Percentiles rank a stretch among this genome's conserved stretches.
Conservation (phyloP, 2,113 vertebrate species). For the Todiramphus chloris region DNA sequence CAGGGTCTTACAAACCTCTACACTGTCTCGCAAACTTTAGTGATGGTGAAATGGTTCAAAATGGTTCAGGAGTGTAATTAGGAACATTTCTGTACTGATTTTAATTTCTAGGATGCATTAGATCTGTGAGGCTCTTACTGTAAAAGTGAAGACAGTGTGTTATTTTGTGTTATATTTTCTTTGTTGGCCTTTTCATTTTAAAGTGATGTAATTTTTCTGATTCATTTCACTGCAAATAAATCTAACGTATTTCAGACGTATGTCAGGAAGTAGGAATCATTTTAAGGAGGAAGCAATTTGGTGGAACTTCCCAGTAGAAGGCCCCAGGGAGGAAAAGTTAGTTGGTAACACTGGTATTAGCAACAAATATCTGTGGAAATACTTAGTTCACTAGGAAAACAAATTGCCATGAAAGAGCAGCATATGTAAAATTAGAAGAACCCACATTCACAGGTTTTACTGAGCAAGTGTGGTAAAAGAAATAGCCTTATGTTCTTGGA, state of each 20-base stretch:
- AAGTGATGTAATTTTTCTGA: not conserved
- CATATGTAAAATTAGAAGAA: not conserved
- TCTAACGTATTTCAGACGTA: not conserved
- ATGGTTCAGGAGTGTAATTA: not conserved
- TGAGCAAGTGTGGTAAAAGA: not conserved
- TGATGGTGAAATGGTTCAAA: not conserved
- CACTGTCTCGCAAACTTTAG: not conserved
- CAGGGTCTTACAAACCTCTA: not conserved
- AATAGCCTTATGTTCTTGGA: not conserved
- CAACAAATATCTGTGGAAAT: not conserved
- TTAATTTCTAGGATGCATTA: not conserved
- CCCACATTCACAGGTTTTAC: not conserved
- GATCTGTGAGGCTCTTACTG: not conserved
- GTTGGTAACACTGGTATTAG: not conserved
- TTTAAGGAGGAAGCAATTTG: not conserved
- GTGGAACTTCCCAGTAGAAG: not conserved
- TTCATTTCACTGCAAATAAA: slow-evolving; percentile 2
- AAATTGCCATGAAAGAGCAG: not conserved
- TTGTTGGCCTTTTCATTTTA: slow-evolving; percentile 51
- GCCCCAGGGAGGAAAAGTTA: not conserved
- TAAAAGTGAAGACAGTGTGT: not conserved
- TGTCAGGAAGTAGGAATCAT: not conserved
- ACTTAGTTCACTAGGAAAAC: not conserved
- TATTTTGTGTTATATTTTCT: not conserved
- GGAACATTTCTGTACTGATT: not conserved